Conservation (phyloP, 2,888 invertebrate species). For the Yponomeuta sedellus region DNA sequence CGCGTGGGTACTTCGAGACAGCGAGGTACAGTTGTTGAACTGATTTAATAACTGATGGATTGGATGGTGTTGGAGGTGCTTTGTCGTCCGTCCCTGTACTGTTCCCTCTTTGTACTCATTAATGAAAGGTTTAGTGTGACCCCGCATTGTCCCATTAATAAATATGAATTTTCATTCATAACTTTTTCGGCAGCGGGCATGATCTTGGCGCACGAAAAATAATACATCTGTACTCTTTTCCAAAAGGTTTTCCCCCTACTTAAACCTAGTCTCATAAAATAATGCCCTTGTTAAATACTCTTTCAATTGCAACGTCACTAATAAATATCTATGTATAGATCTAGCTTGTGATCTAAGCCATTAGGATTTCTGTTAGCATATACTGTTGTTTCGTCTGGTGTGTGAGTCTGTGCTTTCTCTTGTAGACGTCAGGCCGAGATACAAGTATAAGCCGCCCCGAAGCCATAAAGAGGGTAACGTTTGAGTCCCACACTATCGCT, state of each 20-base stretch:
- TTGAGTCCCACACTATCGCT: conserved; percentile 31
- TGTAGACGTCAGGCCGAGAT: conserved; percentile 59
- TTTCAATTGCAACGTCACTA: no score
- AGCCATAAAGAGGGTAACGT: conserved; percentile 72
- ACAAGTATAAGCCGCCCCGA: conserved; percentile 57
- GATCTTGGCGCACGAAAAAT: background rate
- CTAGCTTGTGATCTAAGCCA: background rate
- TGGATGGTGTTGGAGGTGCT: conserved; percentile 43
- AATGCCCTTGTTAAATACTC: no score
- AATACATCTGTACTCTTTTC: no score
- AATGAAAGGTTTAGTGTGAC: background rate
- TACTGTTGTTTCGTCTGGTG: conserved; percentile 6
- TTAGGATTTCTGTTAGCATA: background rate
- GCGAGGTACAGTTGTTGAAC: conserved; percentile 50
- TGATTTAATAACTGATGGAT: conserved; percentile 21
- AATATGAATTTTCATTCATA: conserved; percentile 5
- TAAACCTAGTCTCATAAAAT: no score
- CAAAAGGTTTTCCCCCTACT: background rate
- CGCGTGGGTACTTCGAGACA: conserved; percentile 57
- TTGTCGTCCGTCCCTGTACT: conserved; percentile 20
- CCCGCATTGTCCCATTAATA: conserved; percentile 5
- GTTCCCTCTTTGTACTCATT: background rate
- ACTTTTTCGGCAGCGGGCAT: conserved; percentile 6
- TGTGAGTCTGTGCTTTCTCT: conserved; percentile 66
- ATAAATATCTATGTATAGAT: no score